A percentile compares a stretch with the other conserved stretches of the same genome.
Conservation (phyloP, 2,113 vertebrate species). For the Silurus glanis region DNA sequence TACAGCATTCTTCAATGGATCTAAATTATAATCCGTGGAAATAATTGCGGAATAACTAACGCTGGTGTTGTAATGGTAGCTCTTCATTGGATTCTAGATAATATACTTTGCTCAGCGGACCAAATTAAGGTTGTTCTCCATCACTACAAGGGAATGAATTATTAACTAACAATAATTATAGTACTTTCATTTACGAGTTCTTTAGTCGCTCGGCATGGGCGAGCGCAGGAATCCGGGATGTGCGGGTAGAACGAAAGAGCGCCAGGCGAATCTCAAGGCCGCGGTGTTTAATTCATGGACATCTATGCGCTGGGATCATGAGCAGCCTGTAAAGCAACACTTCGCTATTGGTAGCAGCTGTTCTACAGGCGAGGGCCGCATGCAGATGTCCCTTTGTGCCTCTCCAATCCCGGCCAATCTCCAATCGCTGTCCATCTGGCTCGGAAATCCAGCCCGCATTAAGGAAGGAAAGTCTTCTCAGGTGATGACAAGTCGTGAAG, state of each 20-base stretch:
- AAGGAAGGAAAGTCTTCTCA: slow-evolving; percentile 26
- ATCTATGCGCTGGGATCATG: slow-evolving; percentile 30
- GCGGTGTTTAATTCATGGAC: slow-evolving; percentile 42
- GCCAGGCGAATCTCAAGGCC: not conserved
- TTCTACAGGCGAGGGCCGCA: slow-evolving; percentile 15
- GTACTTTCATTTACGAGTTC: not conserved
- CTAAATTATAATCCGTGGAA: not conserved
- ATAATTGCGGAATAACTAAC: not conserved
- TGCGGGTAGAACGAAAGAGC: not conserved
- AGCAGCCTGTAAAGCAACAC: slow-evolving; percentile 23
- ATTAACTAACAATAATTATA: not conserved
- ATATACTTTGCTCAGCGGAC: too few species aligned
- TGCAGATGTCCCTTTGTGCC: slow-evolving; percentile 33
- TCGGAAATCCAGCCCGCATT: slow-evolving; percentile 22
- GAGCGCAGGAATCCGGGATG: not conserved
- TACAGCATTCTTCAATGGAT: not conserved
- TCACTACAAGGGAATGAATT: not conserved
- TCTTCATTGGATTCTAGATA: too few species aligned
- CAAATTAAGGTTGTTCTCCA: not conserved
- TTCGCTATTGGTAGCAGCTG: slow-evolving; percentile 26
- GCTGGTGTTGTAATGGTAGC: not conserved
- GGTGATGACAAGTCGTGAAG: slow-evolving; percentile 14
- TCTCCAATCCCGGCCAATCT: not conserved
- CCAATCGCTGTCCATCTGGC: not conserved
- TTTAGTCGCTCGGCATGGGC: not conserved